A percentile compares a stretch with the other conserved stretches of the same genome.
phyloP scores from a whole-genome alignment of 2,888 invertebrate species.

The Xylota sylvarum region DNA sequence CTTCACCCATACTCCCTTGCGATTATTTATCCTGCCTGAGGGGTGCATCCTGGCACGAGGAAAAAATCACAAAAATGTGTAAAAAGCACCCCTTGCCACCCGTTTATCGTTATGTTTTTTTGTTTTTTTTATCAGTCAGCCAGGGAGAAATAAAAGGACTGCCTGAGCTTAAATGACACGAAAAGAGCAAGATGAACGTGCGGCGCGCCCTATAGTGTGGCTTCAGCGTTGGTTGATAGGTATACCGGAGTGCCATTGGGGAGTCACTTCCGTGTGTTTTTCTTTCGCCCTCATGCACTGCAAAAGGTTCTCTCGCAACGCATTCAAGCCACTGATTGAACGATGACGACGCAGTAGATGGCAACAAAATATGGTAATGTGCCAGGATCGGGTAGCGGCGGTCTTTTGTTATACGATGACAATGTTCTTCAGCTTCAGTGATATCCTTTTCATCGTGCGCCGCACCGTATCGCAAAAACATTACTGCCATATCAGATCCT shows the following conservation, averaged over 20 bases:
- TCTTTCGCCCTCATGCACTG: constrained; percentile 45
- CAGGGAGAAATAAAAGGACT: constrained; percentile 38
- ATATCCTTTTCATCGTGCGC: constrained; percentile 36
- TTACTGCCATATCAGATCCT: constrained; percentile 70
- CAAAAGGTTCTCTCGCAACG: constrained; percentile 57
- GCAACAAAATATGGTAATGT: constrained; percentile 71
- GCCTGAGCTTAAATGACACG: constrained; percentile 26
- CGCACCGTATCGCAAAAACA: constrained; percentile 47
- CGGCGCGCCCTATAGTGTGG: neutral
- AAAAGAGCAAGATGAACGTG: constrained; percentile 32
- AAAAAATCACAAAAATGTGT: constrained; percentile 24
- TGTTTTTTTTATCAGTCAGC: constrained; percentile 48
- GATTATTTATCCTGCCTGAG: constrained; percentile 67
- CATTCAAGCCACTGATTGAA: constrained; percentile 69
- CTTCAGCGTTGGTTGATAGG: neutral
- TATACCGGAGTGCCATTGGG: constrained; percentile 16
- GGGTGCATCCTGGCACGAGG: constrained; percentile 50
- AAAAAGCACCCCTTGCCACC: constrained; percentile 2
- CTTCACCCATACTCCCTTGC: constrained; percentile 20
- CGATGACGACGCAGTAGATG: constrained; percentile 64
- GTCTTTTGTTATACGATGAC: constrained; percentile 63
- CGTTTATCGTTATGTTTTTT: neutral
- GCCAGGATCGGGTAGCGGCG: constrained; percentile 27
- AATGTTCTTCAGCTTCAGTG: constrained; percentile 39
- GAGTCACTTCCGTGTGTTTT: constrained; percentile 54